phyloP scores from a whole-genome alignment of 2,888 invertebrate species.

The Penaeus monodon region DNA sequence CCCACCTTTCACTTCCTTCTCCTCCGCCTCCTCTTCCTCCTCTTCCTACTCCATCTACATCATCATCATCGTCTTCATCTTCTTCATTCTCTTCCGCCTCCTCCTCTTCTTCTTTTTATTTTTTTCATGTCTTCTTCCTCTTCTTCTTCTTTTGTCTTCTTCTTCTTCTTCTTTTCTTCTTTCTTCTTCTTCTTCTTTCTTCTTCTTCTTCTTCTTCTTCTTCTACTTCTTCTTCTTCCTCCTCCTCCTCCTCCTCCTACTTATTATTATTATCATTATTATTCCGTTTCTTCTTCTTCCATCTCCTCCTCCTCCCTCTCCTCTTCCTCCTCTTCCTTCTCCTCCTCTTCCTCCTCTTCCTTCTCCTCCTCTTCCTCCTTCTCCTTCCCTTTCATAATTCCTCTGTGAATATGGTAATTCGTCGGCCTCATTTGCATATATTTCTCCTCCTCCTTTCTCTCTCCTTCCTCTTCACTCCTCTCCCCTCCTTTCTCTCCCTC shows the following conservation, averaged over 20 bases:
- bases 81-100: neutral
- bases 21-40: neutral
- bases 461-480: no score
- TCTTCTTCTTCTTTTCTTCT: neutral
- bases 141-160: neutral
- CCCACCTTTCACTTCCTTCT: no score
- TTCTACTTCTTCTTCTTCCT: no score
- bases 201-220: neutral
- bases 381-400: neutral
- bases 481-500: no score
- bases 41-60: neutral
- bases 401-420: no score
- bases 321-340: neutral
- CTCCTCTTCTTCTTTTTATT: neutral
- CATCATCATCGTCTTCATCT: neutral
- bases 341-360: neutral
- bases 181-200: neutral
- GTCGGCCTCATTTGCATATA: no score
- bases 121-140: neutral
- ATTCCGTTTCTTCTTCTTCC: no score
- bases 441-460: no score
- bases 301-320: neutral
- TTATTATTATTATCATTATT: no score
- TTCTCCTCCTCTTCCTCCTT: neutral
- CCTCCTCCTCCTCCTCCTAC: neutral